These are phyloP conservation scores for Patella caerulea DNA, from an alignment of 2,888 invertebrate species.

Conservation along the genomic window DNA sequence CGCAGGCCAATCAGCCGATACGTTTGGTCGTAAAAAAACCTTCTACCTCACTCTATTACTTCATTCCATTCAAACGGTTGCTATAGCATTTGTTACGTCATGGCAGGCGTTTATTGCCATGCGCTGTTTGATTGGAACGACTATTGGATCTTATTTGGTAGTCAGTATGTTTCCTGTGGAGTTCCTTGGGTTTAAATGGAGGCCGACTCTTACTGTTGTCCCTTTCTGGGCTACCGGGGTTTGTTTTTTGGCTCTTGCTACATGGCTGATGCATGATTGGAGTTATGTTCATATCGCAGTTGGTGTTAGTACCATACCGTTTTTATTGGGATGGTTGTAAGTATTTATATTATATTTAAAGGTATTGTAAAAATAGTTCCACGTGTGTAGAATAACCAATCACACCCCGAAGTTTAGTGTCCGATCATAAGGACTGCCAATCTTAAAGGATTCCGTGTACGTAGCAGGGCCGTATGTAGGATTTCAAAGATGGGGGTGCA, in stretches of 20 bases:
- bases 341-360: constrained; percentile 11
- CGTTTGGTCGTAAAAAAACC: constrained; percentile 45
- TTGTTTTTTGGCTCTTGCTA: constrained; percentile 37
- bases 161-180: constrained; percentile 36
- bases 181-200: constrained; percentile 44
- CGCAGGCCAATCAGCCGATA: constrained; percentile 44
- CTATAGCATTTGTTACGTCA: constrained; percentile 40
- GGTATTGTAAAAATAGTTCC: too few relatives aligned
- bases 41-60: constrained; percentile 33
- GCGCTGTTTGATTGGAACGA: constrained; percentile 44
- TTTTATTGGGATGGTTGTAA: constrained; percentile 47
- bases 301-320: constrained; percentile 30
- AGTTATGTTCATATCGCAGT: constrained; percentile 42
- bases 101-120: constrained; percentile 52
- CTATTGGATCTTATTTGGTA: constrained; percentile 23
- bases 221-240: constrained; percentile 44
- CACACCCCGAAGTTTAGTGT: too few relatives aligned
- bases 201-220: constrained; percentile 28
- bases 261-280: constrained; percentile 47
- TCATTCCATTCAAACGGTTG: constrained; percentile 30
- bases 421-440: too few relatives aligned
- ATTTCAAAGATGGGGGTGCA: too few relatives aligned
- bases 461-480: too few relatives aligned
- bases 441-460: too few relatives aligned
- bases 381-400: too few relatives aligned